These are phyloP conservation scores for Mamestra configurata DNA, from an alignment of 1,140 invertebrate genomes.

Conservation along the genomic window DNA sequence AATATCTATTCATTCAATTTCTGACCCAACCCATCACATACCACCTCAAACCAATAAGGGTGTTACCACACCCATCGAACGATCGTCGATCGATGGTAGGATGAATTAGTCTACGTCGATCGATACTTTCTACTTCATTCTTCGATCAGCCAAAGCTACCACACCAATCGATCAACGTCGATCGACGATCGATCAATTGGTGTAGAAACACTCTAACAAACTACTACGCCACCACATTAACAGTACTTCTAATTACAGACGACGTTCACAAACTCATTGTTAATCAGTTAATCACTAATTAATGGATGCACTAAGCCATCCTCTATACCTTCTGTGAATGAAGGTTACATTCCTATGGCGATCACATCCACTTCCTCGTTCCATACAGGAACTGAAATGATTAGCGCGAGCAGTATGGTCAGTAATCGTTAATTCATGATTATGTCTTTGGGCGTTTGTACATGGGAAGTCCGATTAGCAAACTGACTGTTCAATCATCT, in stretches of 20 bases:
- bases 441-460: neutral
- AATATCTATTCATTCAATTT: too few relatives aligned
- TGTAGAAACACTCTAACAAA: neutral
- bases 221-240: neutral
- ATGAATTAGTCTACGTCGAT: too few relatives aligned
- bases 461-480: too few relatives aligned
- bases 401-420: neutral
- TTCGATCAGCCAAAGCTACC: too few relatives aligned
- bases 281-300: slow-evolving; percentile 28
- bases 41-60: too few relatives aligned
- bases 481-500: too few relatives aligned
- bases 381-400: slow-evolving; percentile 38
- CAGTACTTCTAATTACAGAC: slow-evolving; percentile 15
- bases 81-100: too few relatives aligned
- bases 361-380: slow-evolving; percentile 37
- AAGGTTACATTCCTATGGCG: slow-evolving; percentile 33
- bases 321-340: neutral
- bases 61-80: too few relatives aligned
- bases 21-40: too few relatives aligned
- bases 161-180: too few relatives aligned
- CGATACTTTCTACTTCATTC: neutral
- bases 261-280: slow-evolving; percentile 18
- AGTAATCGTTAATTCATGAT: neutral
- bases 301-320: slow-evolving; percentile 16
- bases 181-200: too few relatives aligned